A percentile compares a stretch with the other conserved stretches of the same genome.
phyloP scores from a whole-genome alignment of 2,113 vertebrate genomes.

The Protobothrops flavoviridis region DNA sequence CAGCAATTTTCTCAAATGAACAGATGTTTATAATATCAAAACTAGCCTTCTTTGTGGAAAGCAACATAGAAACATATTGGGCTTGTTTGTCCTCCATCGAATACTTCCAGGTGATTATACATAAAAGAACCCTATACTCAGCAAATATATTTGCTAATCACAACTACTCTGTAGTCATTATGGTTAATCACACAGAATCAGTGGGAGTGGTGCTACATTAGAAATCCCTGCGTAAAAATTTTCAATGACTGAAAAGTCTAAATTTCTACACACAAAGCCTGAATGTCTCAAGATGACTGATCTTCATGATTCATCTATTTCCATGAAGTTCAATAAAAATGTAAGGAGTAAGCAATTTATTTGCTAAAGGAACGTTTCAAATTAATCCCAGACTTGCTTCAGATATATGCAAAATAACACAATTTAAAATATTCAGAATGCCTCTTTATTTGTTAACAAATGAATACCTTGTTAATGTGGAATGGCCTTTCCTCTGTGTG shows the following conservation, averaged over 20 bases:
- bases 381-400: neutral
- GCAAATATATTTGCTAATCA: neutral
- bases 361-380: neutral
- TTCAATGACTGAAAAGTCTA: neutral
- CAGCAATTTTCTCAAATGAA: neutral
- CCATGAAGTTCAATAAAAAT: neutral
- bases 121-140: neutral
- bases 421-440: neutral
- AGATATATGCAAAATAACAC: neutral
- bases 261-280: neutral
- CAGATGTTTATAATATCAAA: neutral
- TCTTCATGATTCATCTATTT: neutral
- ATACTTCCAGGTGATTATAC: neutral
- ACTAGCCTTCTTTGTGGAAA: neutral
- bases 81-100: neutral
- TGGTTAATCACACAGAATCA: neutral
- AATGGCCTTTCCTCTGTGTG: slow-evolving; percentile 79
- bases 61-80: neutral
- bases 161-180: neutral
- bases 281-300: neutral
- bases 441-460: neutral
- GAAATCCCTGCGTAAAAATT: neutral
- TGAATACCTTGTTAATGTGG: slow-evolving; percentile 76
- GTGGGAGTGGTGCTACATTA: neutral
- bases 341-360: neutral